phyloP scores from a whole-genome alignment of 2,888 invertebrate species.

The Barypeithes pellucidus region DNA sequence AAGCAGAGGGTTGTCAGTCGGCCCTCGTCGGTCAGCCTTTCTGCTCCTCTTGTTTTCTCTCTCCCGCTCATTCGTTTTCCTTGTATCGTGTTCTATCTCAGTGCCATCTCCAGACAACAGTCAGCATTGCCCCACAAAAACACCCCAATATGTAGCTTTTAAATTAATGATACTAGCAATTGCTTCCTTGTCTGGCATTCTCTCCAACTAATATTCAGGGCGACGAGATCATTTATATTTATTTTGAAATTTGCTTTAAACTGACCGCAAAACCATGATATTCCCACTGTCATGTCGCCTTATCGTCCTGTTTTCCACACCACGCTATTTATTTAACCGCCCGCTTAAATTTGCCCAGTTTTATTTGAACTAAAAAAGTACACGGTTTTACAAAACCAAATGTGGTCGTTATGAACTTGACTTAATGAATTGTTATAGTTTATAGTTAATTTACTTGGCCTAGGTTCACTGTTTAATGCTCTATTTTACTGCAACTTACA shows the following conservation, averaged over 20 bases:
- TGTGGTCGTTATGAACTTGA: conserved; percentile 41
- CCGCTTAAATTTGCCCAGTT: conserved; percentile 48
- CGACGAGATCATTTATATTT: conserved; percentile 66
- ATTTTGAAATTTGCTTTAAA: conserved; percentile 69
- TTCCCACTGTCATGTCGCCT: conserved; percentile 53
- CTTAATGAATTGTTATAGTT: conserved; percentile 33
- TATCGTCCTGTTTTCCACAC: conserved; percentile 52
- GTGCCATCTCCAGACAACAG: conserved; percentile 72
- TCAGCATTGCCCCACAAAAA: conserved; percentile 71
- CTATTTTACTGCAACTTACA: no score
- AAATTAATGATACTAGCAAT: conserved; percentile 71
- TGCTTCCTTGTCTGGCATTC: conserved; percentile 67
- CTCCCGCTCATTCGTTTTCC: conserved; percentile 68
- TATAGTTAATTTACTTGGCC: conserved; percentile 28
- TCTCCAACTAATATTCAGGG: conserved; percentile 66
- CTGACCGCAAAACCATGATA: conserved; percentile 61
- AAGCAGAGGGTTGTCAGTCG: conserved; percentile 54
- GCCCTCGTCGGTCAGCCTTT: conserved; percentile 61
- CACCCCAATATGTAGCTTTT: conserved; percentile 71
- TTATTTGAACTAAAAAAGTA: conserved; percentile 50
- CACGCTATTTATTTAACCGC: conserved; percentile 50
- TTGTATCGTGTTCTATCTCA: conserved; percentile 71
- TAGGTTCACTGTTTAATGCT: not conserved
- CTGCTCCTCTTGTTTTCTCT: conserved; percentile 55
- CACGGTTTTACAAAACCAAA: conserved; percentile 40